Percentiles rank a stretch among this genome's conserved stretches.
These are phyloP conservation scores for Ricordea florida DNA, from an alignment of 92 coral and sea anemone species.

Conservation along the genomic window DNA sequence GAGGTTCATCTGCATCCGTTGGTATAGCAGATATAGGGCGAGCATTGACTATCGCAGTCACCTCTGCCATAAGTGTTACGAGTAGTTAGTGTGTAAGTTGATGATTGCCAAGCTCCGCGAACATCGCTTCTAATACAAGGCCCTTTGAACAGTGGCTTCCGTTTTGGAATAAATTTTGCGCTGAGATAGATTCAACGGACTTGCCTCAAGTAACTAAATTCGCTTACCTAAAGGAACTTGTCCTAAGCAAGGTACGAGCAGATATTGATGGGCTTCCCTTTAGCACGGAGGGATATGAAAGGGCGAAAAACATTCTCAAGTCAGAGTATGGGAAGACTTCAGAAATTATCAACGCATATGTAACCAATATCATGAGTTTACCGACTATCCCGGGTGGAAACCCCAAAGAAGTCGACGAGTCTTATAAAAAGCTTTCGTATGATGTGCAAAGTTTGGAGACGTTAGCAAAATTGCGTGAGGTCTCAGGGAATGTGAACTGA, in stretches of 20 bases:
- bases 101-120: no score
- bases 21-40: no score
- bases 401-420: conserved; percentile 26
- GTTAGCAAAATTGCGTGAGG: no score
- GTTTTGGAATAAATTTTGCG: conserved; percentile 50
- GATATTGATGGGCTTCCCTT: conserved; percentile 13
- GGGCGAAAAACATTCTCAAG: conserved; percentile 1
- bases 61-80: no score
- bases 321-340: conserved; percentile 11
- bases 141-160: no score
- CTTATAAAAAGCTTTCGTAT: conserved; percentile 16
- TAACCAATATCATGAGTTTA: conserved; percentile 8
- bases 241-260: conserved; percentile 9
- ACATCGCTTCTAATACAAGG: no score
- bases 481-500: no score
- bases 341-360: neutral
- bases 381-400: conserved; percentile 27
- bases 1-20: no score
- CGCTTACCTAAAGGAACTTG: conserved; percentile 26
- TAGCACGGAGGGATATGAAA: conserved; percentile 10
- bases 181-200: conserved; percentile 18
- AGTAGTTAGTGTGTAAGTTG: no score
- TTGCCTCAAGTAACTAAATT: conserved; percentile 32
- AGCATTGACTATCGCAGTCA: no score
- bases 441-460: conserved; percentile 37